Base-by-base conservation (phyloP, 1,140 invertebrate genomes). In the Lordiphosa stackelbergi region DNA sequence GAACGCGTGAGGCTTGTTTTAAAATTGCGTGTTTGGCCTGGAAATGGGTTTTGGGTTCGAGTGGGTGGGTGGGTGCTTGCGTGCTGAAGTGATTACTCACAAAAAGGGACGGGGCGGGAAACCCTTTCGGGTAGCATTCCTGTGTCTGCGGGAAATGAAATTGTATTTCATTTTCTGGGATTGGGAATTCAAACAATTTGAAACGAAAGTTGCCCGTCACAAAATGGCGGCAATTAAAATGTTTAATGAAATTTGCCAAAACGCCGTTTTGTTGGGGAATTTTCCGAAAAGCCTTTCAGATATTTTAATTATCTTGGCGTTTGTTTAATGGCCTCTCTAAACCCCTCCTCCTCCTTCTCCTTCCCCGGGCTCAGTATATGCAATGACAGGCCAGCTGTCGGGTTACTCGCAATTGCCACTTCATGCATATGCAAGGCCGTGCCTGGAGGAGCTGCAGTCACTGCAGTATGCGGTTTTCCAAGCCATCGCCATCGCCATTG, bases 151-250 rank as follows among this genome's bases (percentile, higher is more conserved):
- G 7, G 41, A 69, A 72, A 63, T 68, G 55, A 83, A 83, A 77
- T 77, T 66, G 69, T 83, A 66, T 84, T 83, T 83, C 46, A 64
- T 71, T 81, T 71, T 63, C 54, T 37, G 42, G 51, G 42, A 83
- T 81, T 75, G 55, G 72, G 77, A 83, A 81, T 81, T 77, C 75
- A 66, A 69, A 83, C 73, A 60, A 83, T 77, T 72, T 70, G 38
- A 43, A 61, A 79, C 66, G 55, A 73, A 78, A 69, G 69, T 68
- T 40, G 35, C 34, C 45, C 12, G 38, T 45, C 45, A 61, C 77
- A 83, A 83, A 77, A 83, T 65, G 72, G 57, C 38, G 60, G 77
- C 72, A 83, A 83, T 83, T 83, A 83, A 83, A 83, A 84, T 83
- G 79, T 77, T 84, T 77, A 83, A 83, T 83, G 77, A 83, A 83